Evolutionary conservation across 64 coral and sea anemone genomes (phyloP).

Genomic region (Actinia tenebrosa): DNA sequence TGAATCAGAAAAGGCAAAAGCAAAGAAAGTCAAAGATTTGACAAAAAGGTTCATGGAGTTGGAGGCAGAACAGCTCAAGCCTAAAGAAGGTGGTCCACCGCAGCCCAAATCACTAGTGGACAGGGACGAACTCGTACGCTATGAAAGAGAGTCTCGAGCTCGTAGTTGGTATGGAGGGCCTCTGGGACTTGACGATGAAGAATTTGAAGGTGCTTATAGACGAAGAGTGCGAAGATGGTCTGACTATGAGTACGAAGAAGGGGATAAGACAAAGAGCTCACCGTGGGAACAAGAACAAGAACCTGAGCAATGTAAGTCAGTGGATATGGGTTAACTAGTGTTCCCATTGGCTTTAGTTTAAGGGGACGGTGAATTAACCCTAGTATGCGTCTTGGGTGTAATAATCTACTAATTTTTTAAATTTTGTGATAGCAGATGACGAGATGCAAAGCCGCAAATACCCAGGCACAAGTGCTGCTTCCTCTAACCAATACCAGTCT

Average conservation of each 20-base stretch:
- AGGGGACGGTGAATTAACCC: too few relatives aligned
- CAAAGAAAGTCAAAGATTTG: slow-evolving; percentile 47
- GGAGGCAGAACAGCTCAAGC: slow-evolving; percentile 26
- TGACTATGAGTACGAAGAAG: slow-evolving; percentile 24
- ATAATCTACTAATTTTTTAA: neutral
- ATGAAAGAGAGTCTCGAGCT: slow-evolving; percentile 18
- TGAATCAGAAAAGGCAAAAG: neutral
- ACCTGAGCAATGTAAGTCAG: neutral
- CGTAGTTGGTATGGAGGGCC: slow-evolving; percentile 30
- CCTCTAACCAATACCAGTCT: neutral
- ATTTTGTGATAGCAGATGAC: neutral
- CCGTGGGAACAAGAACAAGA: neutral
- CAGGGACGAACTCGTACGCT: slow-evolving; percentile 37
- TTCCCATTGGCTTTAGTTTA: neutral
- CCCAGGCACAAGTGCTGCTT: neutral
- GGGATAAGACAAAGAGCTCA: neutral
- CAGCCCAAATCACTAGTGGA: slow-evolving; percentile 44
- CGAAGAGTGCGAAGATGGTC: slow-evolving; percentile 30
- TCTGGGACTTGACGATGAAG: slow-evolving; percentile 24
- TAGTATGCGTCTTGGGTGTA: neutral
- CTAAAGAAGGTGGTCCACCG: slow-evolving; percentile 29
- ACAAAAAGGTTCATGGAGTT: slow-evolving; percentile 30
- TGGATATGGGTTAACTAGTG: neutral
- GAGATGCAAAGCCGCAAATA: neutral
- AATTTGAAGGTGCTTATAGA: slow-evolving; percentile 12